Conservation (phyloP, 2,888 invertebrate genomes). For the Chelonus formosanus region DNA sequence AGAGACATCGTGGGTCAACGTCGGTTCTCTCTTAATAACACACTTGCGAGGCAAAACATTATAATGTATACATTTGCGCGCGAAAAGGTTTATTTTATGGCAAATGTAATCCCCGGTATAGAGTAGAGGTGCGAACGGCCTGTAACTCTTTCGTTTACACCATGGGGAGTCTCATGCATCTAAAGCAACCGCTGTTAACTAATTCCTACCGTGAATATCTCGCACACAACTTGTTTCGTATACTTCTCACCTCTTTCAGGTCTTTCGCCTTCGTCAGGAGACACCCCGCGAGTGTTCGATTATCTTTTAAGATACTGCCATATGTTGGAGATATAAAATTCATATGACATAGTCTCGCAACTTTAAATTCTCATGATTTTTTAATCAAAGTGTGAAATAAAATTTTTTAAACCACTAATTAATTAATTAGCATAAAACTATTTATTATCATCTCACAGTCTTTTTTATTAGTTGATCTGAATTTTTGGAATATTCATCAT, state of each 20-base stretch:
- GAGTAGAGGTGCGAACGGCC: constrained; percentile 59
- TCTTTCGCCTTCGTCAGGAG: constrained; percentile 1
- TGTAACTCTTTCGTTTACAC: constrained; percentile 62
- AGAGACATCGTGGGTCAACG: constrained; percentile 11
- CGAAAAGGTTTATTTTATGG: constrained; percentile 58
- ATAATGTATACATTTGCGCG: constrained; percentile 43
- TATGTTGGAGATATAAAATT: constrained; percentile 18
- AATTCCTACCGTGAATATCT: constrained; percentile 53
- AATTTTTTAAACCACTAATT: neutral
- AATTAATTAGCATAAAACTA: neutral
- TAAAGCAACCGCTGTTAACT: constrained; percentile 57
- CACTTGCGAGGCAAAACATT: constrained; percentile 54
- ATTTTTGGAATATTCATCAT: too few relatives aligned
- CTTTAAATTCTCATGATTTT: constrained; percentile 19
- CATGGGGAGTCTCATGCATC: constrained; percentile 55
- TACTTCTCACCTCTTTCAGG: constrained; percentile 13
- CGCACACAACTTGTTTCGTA: constrained; percentile 12
- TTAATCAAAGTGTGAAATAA: constrained; percentile 7
- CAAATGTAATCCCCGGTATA: constrained; percentile 57
- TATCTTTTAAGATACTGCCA: constrained; percentile 23
- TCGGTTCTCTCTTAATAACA: constrained; percentile 36
- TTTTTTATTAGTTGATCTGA: too few relatives aligned
- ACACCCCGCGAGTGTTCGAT: constrained; percentile 27
- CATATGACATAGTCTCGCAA: constrained; percentile 23
- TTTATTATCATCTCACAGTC: too few relatives aligned